Evolutionary conservation across 92 coral and sea anemone genomes (phyloP).

Genomic region (Chrysogorgia sp.): DNA sequence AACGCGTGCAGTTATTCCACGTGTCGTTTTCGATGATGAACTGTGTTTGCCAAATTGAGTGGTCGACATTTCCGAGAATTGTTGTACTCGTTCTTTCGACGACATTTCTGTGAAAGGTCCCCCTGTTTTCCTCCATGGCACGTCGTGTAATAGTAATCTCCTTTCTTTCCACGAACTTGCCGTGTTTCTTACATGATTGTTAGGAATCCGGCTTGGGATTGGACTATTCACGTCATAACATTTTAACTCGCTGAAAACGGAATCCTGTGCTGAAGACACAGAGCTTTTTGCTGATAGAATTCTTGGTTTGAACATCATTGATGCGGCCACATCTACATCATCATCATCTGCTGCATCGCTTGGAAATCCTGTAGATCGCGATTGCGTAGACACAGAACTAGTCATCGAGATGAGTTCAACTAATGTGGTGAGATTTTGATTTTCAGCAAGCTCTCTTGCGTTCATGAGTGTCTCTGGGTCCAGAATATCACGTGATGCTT

Average conservation of each 20-base stretch:
- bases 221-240: too few relatives aligned
- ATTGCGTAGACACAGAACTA: not conserved
- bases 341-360: constrained; percentile 12
- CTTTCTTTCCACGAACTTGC: not conserved
- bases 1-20: too few relatives aligned
- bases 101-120: constrained; percentile 1
- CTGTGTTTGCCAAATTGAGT: not conserved
- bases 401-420: constrained; percentile 4
- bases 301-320: not conserved
- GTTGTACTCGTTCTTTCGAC: not conserved
- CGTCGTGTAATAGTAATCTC: too few relatives aligned
- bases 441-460: constrained; percentile 24
- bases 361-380: constrained; percentile 8
- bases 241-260: not conserved
- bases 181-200: not conserved
- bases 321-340: not conserved
- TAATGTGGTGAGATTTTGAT: not conserved
- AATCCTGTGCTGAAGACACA: not conserved
- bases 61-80: constrained; percentile 1
- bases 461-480: constrained; percentile 25
- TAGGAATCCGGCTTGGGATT: not conserved
- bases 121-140: not conserved
- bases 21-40: not conserved
- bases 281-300: not conserved
- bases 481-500: constrained; percentile 41